Evolutionary conservation across 1,140 invertebrate species (phyloP).

Genomic region (Caenorhabditis tropicalis): DNA sequence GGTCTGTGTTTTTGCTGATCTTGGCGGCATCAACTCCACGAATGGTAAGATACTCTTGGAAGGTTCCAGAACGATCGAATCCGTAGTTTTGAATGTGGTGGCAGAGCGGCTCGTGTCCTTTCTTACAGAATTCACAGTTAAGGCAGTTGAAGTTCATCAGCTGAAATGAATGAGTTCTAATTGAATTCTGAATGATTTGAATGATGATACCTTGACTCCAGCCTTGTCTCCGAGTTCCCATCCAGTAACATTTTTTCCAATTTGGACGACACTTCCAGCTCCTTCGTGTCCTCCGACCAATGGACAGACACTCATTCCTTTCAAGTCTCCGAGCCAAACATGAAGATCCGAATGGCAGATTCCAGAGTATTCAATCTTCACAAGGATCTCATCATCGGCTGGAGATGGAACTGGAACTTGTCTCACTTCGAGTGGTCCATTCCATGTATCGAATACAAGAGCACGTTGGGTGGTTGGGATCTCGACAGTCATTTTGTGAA

Average conservation of each 20-base stretch:
- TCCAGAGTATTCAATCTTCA: constrained; percentile 47
- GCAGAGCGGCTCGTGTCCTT: constrained; percentile 52
- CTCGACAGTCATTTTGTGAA: constrained; percentile 25
- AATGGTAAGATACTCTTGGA: constrained; percentile 57
- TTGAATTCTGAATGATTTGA: not conserved
- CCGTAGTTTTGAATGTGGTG: constrained; percentile 46
- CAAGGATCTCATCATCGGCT: constrained; percentile 45
- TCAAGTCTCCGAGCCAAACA: constrained; percentile 39
- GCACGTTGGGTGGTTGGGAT: constrained; percentile 39
- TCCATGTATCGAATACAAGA: constrained; percentile 36
- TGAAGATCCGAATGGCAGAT: constrained; percentile 49
- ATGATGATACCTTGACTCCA: constrained; percentile 54
- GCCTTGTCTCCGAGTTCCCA: constrained; percentile 59
- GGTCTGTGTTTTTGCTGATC: constrained; percentile 45
- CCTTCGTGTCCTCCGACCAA: constrained; percentile 60
- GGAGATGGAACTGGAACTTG: constrained; percentile 45
- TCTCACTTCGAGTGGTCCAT: constrained; percentile 41
- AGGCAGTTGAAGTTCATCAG: constrained; percentile 54
- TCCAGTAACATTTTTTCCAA: constrained; percentile 52
- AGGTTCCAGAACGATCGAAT: constrained; percentile 55
- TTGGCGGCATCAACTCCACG: constrained; percentile 47
- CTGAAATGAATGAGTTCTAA: constrained; percentile 38
- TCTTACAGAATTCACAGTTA: constrained; percentile 53
- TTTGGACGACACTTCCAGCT: constrained; percentile 56
- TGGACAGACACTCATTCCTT: constrained; percentile 42